Evolutionary conservation across 35 echinoderm and acorn worm species (phyloP).

Genomic region (Chiridota heheva): DNA sequence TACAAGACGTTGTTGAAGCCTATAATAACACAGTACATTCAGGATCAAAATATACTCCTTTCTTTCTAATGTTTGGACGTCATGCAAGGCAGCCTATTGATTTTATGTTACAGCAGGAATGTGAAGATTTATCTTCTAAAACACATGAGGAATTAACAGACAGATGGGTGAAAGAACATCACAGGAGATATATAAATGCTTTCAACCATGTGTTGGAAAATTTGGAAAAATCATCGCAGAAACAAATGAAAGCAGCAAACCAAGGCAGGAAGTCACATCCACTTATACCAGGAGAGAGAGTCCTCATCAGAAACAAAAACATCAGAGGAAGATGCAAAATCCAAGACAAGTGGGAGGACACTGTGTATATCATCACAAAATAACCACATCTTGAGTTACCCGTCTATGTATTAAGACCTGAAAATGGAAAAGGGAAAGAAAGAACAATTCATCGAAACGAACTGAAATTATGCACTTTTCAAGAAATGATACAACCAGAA

Average conservation of each 20-base stretch:
- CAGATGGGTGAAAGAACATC: conserved; percentile 21
- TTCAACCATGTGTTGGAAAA: conserved; percentile 6
- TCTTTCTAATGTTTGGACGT: conserved; percentile 61
- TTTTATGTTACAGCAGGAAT: conserved; percentile 1
- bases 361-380: conserved; percentile 13
- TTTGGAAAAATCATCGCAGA: not conserved
- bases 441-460: conserved; percentile 62
- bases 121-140: not conserved
- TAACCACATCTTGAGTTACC: conserved; percentile 28
- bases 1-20: conserved; percentile 17
- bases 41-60: conserved; percentile 47
- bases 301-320: conserved; percentile 45
- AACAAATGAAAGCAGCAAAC: not conserved
- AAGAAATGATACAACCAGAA: no score
- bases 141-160: not conserved
- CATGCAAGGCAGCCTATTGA: conserved; percentile 34
- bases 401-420: conserved; percentile 50
- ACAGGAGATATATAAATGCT: not conserved
- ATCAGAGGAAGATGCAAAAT: conserved; percentile 48
- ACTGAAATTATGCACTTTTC: conserved; percentile 14
- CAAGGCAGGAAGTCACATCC: not conserved
- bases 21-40: conserved; percentile 61
- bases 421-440: conserved; percentile 19
- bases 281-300: conserved; percentile 40
- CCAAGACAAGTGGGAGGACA: conserved; percentile 52